Percentiles rank a stretch among this genome's conserved stretches.
These are phyloP conservation scores for Eudasyphora cyanicolor DNA, from an alignment of 2,888 invertebrate species.

Conservation along the genomic window DNA sequence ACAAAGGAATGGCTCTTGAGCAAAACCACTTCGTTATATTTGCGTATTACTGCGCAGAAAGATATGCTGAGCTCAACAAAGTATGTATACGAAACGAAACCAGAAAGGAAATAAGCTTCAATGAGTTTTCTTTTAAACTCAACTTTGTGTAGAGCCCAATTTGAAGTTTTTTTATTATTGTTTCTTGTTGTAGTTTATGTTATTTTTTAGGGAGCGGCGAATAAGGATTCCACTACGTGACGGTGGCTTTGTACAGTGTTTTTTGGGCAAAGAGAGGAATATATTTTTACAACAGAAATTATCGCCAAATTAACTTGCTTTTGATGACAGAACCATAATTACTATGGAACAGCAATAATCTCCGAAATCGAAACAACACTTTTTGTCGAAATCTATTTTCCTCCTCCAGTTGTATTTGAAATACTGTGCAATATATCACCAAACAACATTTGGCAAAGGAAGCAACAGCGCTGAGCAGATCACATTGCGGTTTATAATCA, in stretches of 20 bases:
- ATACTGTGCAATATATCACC: neutral
- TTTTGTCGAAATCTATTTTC: too few species aligned
- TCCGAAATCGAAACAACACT: too few species aligned
- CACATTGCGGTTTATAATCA: constrained; percentile 25
- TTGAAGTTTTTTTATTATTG: neutral
- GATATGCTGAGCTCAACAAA: too few species aligned
- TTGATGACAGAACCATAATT: neutral
- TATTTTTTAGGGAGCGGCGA: constrained; percentile 9
- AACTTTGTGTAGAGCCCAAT: constrained; percentile 2
- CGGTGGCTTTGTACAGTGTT: neutral
- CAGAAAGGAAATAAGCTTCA: constrained; percentile 61
- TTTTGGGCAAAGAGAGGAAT: too few species aligned
- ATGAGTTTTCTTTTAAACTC: constrained; percentile 51
- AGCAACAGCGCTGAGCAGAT: neutral
- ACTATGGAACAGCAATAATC: too few species aligned
- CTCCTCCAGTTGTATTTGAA: neutral
- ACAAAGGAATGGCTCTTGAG: neutral
- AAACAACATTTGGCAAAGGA: neutral
- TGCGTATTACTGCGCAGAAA: neutral
- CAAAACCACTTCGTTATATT: neutral
- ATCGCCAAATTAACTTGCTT: neutral
- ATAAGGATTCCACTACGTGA: neutral
- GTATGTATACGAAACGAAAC: neutral
- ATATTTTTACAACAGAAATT: neutral
- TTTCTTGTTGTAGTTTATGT: neutral